Evolutionary conservation across 2,113 vertebrate genomes (phyloP), one percentile per base, ranked within the genome.

Genomic region (Pithys albifrons): DNA sequence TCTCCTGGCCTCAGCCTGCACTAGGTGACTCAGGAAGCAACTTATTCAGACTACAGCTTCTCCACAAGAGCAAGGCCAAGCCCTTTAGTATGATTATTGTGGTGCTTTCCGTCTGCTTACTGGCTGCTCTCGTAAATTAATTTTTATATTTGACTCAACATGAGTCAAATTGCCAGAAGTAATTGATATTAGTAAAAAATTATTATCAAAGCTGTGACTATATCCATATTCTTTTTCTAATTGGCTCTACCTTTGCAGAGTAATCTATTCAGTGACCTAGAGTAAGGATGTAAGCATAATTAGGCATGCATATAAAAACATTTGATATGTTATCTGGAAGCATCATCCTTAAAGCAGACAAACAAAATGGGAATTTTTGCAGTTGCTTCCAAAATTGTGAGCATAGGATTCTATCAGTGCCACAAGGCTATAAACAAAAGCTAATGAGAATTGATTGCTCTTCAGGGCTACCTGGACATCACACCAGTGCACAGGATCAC

Each of bases 351-450:
- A 69, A 73, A 86, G 39, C 59, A 86, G 37, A 84, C 66, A 66
- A 49, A 70, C 31, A 57, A 71, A 89, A 86, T 9, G 11, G 11
- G 11, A 31, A 12, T 54, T 77, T 83, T 73, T 86, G 39, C 17
- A 72, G 23, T 57, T 1, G 0, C 7, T 78, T 7, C 57, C 37
- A 43, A 62, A 77, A 49, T 7, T 41, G 10, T 25, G 43, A 71
- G 35, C 0, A 0, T 14, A 16, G 23, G 14, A 54, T 49, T 55
- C 45, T 39, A 20, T 41, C 28, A 12, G 24, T n/a, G 20, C 37
- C 12, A 6, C 43, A 43, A 57, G 14, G 23, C 25, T 81, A 5
- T 51, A 59, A 72, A 51, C 2, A 70, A 24, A 62, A 62, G 43
- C 19, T 23, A 61, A 3, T n/a, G 18, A 80, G 45, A 70, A 22